Evolutionary conservation across 2,888 invertebrate species (phyloP), one percentile per base, ranked within the genome.

Genomic region (Meteorus cinctellus): DNA sequence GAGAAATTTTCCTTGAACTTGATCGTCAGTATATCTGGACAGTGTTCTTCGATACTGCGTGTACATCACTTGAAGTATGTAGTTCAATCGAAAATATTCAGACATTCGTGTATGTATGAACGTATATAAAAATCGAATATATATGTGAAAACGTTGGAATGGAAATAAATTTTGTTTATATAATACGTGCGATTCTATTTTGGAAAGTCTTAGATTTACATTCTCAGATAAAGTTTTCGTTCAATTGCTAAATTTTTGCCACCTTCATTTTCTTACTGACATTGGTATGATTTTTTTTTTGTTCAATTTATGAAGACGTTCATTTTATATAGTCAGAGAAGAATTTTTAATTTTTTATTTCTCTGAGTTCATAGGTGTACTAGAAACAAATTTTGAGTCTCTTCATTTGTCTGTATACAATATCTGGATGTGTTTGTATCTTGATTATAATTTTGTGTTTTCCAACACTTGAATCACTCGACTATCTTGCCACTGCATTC

Each of bases 91-190:
- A 34, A 24, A 24, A 24, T 24, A 24, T 24, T 24, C 34, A 34
- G 1, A 34, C 2, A 34, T 34, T 6, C 34, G 8, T 8, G 8
- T 6, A 34, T 34, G 8, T 8, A 34, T 34, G 34, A 34, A 34
- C 8, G 34, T 24, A 24, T 24, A 24, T 6, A 8, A 34, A 34
- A 34, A 34, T 4, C 8, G 8, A 12, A 41, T 19, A 55, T 55
- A 4, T 14, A 48, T 48, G n/a, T 55, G 19, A 55, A 19, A 55
- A 55, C 19, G n/a, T 24, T 24, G 55, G 6, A 55, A 55, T 87
- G 84, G 85, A 86, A 87, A 87, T 87, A 86, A 86, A 84, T 87
- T 85, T 82, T 86, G 87, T 87, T 87, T 87, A 87, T 84, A 82
- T 81, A 84, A 82, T 81, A 84, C 80, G 55, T 19, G 19, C 8